Percentiles rank a stretch among this genome's conserved stretches.
Evolutionary conservation across 2,113 vertebrate genomes (phyloP).

Genomic region (Fregetta grallaria): DNA sequence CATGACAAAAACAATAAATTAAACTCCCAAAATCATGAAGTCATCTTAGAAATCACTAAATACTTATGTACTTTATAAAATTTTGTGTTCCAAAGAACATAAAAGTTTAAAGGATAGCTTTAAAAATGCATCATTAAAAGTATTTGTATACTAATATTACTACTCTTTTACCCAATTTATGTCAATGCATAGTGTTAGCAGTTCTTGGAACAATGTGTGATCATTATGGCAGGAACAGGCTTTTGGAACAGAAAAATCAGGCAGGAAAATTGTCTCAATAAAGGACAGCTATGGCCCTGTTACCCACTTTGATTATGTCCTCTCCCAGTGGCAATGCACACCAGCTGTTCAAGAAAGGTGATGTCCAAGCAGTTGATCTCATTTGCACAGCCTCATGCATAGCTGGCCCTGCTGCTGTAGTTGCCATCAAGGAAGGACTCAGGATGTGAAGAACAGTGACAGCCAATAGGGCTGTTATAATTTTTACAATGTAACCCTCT

Average conservation of each 20-base stretch:
- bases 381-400: background rate
- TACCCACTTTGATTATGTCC: background rate
- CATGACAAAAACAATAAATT: background rate
- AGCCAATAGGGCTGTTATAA: background rate
- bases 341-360: background rate
- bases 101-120: background rate
- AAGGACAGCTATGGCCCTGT: background rate
- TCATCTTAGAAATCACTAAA: background rate
- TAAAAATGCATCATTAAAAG: background rate
- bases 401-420: background rate
- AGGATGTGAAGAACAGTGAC: background rate
- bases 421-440: background rate
- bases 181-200: background rate
- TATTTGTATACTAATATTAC: background rate
- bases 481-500: rapidly evolving
- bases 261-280: background rate
- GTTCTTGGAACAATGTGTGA: background rate
- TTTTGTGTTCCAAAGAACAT: rapidly evolving
- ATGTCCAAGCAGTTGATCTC: background rate
- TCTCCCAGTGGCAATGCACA: background rate
- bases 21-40: background rate
- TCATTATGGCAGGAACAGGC: background rate
- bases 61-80: background rate
- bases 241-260: background rate
- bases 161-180: background rate